Percentiles rank a stretch among this genome's conserved stretches.
phyloP scores from a whole-genome alignment of 2,888 invertebrate genomes.

The Sarcophaga subvicina region DNA sequence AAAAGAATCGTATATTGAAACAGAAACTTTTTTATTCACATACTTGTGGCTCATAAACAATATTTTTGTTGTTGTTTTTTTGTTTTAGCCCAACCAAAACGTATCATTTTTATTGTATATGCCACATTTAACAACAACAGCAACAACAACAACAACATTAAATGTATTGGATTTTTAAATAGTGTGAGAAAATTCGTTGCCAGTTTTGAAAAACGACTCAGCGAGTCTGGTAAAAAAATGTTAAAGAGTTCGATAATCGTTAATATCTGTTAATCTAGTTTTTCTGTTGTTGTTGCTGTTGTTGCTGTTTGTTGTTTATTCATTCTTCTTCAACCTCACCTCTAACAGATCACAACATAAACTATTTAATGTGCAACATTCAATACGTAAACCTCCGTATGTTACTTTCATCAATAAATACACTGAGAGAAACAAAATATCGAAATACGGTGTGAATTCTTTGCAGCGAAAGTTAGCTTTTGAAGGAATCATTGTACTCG shows the following conservation, averaged over 20 bases:
- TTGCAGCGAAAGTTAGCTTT: neutral
- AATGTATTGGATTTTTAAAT: conserved; percentile 70
- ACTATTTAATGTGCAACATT: conserved; percentile 36
- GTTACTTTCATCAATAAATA: conserved; percentile 1
- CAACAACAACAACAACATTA: conserved; percentile 52
- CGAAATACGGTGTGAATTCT: neutral
- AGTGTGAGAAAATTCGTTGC: conserved; percentile 73
- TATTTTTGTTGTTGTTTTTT: conserved; percentile 17
- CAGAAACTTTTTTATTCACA: conserved; percentile 49
- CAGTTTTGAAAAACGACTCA: conserved; percentile 43
- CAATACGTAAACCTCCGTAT: neutral
- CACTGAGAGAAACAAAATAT: conserved; percentile 34
- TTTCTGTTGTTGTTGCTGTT: conserved; percentile 15
- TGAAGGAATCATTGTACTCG: too few relatives aligned
- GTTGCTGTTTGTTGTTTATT: neutral
- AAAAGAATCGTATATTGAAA: neutral
- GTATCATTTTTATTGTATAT: conserved; percentile 55
- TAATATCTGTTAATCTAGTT: conserved; percentile 71
- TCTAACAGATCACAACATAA: conserved; percentile 32
- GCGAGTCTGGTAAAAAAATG: conserved; percentile 79
- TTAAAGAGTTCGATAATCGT: conserved; percentile 82
- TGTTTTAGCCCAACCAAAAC: conserved; percentile 43
- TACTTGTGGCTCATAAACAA: conserved; percentile 57
- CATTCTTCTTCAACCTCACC: neutral
- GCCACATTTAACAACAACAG: conserved; percentile 49